Conservation (phyloP, 2,113 vertebrate genomes). For the Chroicocephalus ridibundus region DNA sequence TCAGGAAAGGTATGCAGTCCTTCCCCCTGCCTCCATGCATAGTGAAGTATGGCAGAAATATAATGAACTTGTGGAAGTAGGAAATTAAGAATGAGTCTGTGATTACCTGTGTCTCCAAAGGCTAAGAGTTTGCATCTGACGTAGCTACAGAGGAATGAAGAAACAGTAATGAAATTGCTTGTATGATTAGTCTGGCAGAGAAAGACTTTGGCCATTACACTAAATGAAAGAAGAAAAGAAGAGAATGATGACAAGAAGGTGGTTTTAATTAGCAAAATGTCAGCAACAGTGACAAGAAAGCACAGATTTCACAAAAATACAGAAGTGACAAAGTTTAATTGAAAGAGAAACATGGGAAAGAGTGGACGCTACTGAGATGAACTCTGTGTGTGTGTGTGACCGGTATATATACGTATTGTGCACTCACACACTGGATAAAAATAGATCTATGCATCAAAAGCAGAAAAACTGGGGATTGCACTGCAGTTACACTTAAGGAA, state of each 20-base stretch:
- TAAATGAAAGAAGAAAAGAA: not conserved
- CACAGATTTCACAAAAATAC: not conserved
- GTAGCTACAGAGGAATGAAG: not conserved
- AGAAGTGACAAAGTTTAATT: not conserved
- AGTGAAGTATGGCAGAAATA: not conserved
- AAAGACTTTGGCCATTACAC: not conserved
- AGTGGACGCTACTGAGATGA: not conserved
- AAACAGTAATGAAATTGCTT: not conserved
- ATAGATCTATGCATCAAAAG: not conserved
- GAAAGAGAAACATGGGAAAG: not conserved
- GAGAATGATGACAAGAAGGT: not conserved
- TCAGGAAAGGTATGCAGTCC: not conserved
- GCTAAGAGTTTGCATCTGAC: not conserved
- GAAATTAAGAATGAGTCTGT: conserved; percentile 22
- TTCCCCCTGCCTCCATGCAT: not conserved
- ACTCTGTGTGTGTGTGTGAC: not conserved
- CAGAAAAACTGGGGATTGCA: not conserved
- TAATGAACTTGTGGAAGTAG: not conserved
- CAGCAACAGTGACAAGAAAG: not conserved
- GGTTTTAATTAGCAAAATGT: not conserved
- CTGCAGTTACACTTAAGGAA: not conserved
- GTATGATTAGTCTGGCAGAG: not conserved
- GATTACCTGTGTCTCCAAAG: conserved; percentile 4
- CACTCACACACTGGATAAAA: not conserved
- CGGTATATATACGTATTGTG: not conserved